phyloP scores from a whole-genome alignment of 2,888 invertebrate species.

The Drosophila neotestacea region DNA sequence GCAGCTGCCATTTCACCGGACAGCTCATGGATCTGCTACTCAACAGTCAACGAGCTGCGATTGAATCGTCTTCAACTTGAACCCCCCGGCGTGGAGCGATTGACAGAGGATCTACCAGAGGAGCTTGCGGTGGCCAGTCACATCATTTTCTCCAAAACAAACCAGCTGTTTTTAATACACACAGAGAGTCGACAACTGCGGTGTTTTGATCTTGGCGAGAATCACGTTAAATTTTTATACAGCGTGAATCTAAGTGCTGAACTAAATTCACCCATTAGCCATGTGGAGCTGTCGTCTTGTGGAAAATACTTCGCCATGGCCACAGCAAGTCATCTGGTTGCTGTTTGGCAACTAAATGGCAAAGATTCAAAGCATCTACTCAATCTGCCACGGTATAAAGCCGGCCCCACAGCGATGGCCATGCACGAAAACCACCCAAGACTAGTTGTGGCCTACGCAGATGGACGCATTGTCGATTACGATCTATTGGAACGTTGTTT shows the following conservation, averaged over 20 bases:
- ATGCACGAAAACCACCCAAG: constrained; percentile 87
- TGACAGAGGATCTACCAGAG: constrained; percentile 82
- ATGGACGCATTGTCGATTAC: constrained; percentile 93
- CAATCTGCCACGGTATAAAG: constrained; percentile 89
- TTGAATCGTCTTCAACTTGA: constrained; percentile 85
- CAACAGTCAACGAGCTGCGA: constrained; percentile 89
- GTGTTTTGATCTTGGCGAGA: constrained; percentile 83
- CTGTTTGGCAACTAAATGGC: constrained; percentile 87
- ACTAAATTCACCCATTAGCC: constrained; percentile 87
- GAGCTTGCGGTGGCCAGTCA: constrained; percentile 83
- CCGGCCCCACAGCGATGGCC: constrained; percentile 90
- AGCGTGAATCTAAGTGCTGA: constrained; percentile 83
- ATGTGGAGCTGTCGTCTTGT: constrained; percentile 86
- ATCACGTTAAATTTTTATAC: constrained; percentile 79
- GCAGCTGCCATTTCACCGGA: constrained; percentile 90
- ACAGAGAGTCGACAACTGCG: constrained; percentile 83
- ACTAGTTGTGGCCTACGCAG: constrained; percentile 91
- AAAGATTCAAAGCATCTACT: constrained; percentile 86
- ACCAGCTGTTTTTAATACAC: constrained; percentile 85
- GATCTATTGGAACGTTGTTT: constrained; percentile 88
- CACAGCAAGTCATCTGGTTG: constrained; percentile 88
- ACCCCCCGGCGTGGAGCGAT: constrained; percentile 68
- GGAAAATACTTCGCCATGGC: constrained; percentile 89
- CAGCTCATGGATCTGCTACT: constrained; percentile 91
- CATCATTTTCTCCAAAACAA: constrained; percentile 85